phyloP scores from a whole-genome alignment of 2,113 vertebrate species.

The Falco punctatus region DNA sequence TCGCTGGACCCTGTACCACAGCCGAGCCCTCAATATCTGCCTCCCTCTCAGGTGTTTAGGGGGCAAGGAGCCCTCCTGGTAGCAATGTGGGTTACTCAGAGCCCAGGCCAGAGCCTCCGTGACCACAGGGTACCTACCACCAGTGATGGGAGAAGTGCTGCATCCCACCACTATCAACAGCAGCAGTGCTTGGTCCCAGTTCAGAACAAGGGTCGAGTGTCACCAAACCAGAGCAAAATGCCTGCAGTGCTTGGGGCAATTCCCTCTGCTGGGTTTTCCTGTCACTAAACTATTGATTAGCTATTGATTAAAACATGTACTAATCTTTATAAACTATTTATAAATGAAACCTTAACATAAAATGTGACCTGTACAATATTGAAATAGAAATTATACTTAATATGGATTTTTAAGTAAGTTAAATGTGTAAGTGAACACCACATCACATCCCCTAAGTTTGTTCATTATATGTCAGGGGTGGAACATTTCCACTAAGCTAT shows the following conservation, averaged over 20 bases:
- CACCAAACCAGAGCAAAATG: neutral
- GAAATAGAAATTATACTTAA: constrained; percentile 55
- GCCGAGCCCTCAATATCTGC: neutral
- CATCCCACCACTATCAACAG: neutral
- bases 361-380: constrained; percentile 40
- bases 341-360: constrained; percentile 10
- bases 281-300: constrained; percentile 35
- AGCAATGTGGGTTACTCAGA: neutral
- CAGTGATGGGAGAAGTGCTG: neutral
- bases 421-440: neutral
- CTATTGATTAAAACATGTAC: constrained; percentile 52
- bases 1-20: neutral
- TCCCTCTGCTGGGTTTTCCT: constrained; percentile 39
- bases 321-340: constrained; percentile 68
- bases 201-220: neutral
- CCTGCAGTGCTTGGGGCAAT: neutral
- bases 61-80: neutral
- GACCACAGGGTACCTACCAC: neutral
- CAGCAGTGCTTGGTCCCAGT: neutral
- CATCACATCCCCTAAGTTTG: neutral
- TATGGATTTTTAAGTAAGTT: constrained; percentile 19
- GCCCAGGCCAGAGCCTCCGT: neutral
- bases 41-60: neutral
- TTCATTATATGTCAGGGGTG: fast-evolving
- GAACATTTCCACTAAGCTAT: neutral